Percentiles rank a stretch among this genome's conserved stretches.
These are phyloP conservation scores for Leucopsar rothschildi DNA, from an alignment of 2,113 vertebrate species.

Conservation along the genomic window DNA sequence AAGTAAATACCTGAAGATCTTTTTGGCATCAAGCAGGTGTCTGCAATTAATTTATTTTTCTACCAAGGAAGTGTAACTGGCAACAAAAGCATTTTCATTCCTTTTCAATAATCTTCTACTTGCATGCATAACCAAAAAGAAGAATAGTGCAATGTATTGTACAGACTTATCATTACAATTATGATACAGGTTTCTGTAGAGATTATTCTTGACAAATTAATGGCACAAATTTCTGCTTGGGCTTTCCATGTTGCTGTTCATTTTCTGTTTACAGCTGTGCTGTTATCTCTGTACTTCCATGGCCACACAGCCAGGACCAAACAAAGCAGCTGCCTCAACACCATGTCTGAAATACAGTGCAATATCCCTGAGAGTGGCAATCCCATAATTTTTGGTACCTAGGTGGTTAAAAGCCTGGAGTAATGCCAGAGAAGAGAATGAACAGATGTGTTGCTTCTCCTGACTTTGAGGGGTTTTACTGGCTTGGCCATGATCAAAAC, in stretches of 20 bases:
- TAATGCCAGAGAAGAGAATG: background rate
- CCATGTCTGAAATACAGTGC: background rate
- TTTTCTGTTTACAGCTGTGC: background rate
- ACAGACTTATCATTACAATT: background rate
- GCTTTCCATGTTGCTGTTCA: background rate
- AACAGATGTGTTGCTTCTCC: background rate
- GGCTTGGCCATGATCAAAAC: background rate
- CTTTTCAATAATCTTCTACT: background rate
- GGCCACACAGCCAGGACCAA: background rate
- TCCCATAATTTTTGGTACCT: background rate
- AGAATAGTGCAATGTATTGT: background rate
- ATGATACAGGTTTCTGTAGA: background rate
- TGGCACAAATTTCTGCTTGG: background rate
- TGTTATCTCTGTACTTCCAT: background rate
- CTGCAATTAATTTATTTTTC: background rate
- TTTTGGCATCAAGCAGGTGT: background rate
- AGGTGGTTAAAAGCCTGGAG: background rate
- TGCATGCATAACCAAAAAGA: background rate
- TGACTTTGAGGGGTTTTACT: background rate
- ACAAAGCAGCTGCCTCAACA: background rate
- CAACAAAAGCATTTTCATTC: background rate
- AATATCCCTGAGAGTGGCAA: background rate
- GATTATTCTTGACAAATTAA: background rate
- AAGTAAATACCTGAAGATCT: background rate
- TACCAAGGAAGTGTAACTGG: background rate